Percentiles rank a stretch among this genome's conserved stretches.
phyloP scores from a whole-genome alignment of 2,888 invertebrate species.

The Phyto melanocephala region DNA sequence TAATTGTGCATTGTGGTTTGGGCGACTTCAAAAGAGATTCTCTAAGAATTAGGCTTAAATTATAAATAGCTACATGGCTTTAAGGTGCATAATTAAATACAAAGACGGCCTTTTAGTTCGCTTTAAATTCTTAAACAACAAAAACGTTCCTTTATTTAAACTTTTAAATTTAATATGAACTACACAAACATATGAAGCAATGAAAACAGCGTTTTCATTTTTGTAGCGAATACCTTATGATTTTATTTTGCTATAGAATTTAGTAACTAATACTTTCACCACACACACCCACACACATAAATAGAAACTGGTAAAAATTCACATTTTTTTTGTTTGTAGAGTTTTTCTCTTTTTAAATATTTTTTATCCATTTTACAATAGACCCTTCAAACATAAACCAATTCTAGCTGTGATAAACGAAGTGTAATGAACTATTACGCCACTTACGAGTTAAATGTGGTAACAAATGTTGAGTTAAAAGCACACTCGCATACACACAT shows the following conservation, averaged over 20 bases:
- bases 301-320: too few relatives aligned
- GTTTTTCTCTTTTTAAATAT: neutral
- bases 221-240: neutral
- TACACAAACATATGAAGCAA: too few relatives aligned
- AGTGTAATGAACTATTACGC: conserved; percentile 33
- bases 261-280: neutral
- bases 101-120: too few relatives aligned
- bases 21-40: neutral
- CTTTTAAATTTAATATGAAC: too few relatives aligned
- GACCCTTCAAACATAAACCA: conserved; percentile 27
- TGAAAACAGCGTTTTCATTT: too few relatives aligned
- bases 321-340: neutral
- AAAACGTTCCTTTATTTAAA: too few relatives aligned
- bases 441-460: conserved; percentile 28
- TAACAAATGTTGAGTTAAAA: conserved; percentile 13
- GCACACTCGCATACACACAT: neutral
- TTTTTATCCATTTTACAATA: neutral
- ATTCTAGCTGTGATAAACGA: conserved; percentile 27
- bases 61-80: too few relatives aligned
- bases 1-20: neutral
- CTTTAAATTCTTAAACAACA: too few relatives aligned
- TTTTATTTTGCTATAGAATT: neutral
- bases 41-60: neutral
- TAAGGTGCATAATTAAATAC: too few relatives aligned
- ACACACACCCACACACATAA: too few relatives aligned